Evolutionary conservation across 35 echinoderm and acorn worm genomes (phyloP).

Genomic region (Eucidaris tribuloides): DNA sequence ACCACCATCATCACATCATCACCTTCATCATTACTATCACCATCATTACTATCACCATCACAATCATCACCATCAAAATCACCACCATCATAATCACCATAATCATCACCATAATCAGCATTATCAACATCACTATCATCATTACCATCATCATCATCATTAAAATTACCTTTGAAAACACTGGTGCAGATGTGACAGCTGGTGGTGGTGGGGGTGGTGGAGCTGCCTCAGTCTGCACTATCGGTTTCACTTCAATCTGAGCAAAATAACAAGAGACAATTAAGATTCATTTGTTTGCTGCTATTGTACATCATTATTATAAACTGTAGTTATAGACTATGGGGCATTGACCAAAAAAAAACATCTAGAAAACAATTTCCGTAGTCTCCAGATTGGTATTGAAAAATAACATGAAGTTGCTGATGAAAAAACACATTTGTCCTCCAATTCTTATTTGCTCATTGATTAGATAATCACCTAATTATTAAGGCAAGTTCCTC

Average conservation of each 20-base stretch:
- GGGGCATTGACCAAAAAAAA: not conserved
- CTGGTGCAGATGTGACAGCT: constrained; percentile 28
- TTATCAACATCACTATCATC: not conserved
- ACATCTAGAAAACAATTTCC: not conserved
- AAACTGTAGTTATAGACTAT: no score
- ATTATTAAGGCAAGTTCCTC: no score
- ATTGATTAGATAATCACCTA: no score
- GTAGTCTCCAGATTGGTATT: not conserved
- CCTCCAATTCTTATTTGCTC: no score
- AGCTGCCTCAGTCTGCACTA: constrained; percentile 11
- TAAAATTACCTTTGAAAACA: constrained; percentile 58
- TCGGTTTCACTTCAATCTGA: constrained; percentile 16
- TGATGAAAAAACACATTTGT: no score
- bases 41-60: not conserved
- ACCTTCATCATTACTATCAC: no score
- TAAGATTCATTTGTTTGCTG: not conserved
- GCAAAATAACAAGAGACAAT: not conserved
- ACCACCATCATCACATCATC: no score
- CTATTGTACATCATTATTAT: not conserved
- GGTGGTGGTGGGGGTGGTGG: constrained; percentile 57
- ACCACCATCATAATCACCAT: not conserved
- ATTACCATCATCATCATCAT: not conserved
- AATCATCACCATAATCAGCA: not conserved
- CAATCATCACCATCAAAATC: not conserved
- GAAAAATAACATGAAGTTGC: not conserved